Conservation (phyloP, 1,140 invertebrate species). For the Manduca sexta region DNA sequence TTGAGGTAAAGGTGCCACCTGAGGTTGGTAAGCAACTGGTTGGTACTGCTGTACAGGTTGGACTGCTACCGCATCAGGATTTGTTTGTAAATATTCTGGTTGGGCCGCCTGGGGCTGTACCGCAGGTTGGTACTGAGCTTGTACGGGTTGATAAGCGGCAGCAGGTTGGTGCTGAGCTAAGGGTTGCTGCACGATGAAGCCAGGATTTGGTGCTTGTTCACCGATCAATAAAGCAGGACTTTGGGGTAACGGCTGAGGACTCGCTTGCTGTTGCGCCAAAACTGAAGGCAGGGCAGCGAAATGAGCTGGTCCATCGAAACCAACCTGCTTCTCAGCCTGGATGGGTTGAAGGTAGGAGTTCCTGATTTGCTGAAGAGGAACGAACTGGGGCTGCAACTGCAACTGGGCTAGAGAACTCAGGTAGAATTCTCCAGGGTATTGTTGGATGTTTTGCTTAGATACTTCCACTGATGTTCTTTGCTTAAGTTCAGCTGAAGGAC, state of each 20-base stretch:
- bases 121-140: slow-evolving; percentile 15
- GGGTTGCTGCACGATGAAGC: slow-evolving; percentile 6
- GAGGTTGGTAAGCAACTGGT: slow-evolving; percentile 7
- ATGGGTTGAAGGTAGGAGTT: slow-evolving; percentile 39
- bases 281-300: slow-evolving; percentile 56
- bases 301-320: slow-evolving; percentile 48
- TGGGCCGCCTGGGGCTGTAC: slow-evolving; percentile 7
- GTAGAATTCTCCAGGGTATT: slow-evolving; percentile 55
- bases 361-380: slow-evolving; percentile 38
- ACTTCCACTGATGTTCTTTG: slow-evolving; percentile 52
- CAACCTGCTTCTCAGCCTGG: slow-evolving; percentile 27
- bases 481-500: slow-evolving; percentile 18
- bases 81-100: not conserved
- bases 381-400: slow-evolving; percentile 44
- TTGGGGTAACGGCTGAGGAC: slow-evolving; percentile 26
- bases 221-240: slow-evolving; percentile 37
- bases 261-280: slow-evolving; percentile 42
- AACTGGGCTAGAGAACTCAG: slow-evolving; percentile 48
- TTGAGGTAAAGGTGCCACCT: not conserved
- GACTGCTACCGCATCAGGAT: not conserved
- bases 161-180: slow-evolving; percentile 19
- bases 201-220: slow-evolving; percentile 13
- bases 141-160: slow-evolving; percentile 3
- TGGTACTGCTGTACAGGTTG: slow-evolving; percentile 3
- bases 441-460: slow-evolving; percentile 54